Evolutionary conservation across 2,888 invertebrate genomes (phyloP).

Genomic region (Helleia helle): DNA sequence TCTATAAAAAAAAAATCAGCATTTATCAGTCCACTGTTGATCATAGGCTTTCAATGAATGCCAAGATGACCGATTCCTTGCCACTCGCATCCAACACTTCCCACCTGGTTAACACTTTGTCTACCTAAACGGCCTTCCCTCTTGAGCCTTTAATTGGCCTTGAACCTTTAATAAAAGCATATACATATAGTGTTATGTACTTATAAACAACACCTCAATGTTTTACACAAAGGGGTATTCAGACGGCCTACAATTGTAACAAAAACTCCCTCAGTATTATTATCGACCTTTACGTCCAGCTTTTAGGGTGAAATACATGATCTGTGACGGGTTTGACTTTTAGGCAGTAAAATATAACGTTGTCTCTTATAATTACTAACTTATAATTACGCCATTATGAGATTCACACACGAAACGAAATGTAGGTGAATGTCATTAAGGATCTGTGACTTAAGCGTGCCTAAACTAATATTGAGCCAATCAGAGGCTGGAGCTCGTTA

Average conservation of each 20-base stretch:
- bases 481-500: slow-evolving; percentile 20
- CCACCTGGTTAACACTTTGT: too few relatives aligned
- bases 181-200: too few relatives aligned
- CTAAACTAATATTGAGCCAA: slow-evolving; percentile 49
- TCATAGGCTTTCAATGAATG: too few relatives aligned
- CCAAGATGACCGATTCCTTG: too few relatives aligned
- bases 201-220: too few relatives aligned
- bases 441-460: slow-evolving; percentile 28
- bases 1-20: too few relatives aligned
- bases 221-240: slow-evolving; percentile 9
- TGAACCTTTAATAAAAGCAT: too few relatives aligned
- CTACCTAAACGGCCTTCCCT: too few relatives aligned
- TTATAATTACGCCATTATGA: not conserved
- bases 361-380: slow-evolving; percentile 4
- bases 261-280: not conserved
- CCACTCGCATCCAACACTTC: too few relatives aligned
- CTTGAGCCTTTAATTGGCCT: too few relatives aligned
- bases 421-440: slow-evolving; percentile 7
- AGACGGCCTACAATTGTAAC: not conserved
- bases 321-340: slow-evolving; percentile 12
- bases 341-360: not conserved
- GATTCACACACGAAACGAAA: not conserved
- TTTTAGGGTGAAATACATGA: slow-evolving; percentile 21
- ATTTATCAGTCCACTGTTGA: too few relatives aligned
- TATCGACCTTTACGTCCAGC: slow-evolving; percentile 25